Evolutionary conservation across 2,797 vertebrate genomes (phyloP).

Genomic region (Sebastes ruberrimus): DNA sequence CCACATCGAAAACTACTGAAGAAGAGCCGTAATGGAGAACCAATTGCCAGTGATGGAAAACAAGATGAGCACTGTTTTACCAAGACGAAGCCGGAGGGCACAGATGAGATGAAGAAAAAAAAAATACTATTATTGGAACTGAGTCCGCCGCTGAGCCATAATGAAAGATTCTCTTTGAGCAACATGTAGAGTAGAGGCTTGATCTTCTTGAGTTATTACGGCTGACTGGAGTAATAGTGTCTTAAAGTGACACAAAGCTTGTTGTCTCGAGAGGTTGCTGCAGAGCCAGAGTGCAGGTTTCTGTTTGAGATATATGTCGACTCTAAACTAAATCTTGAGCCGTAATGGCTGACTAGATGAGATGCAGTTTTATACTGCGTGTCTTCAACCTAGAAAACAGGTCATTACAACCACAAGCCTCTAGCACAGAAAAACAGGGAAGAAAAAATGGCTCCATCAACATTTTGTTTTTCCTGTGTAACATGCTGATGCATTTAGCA

Average conservation of each 20-base stretch:
- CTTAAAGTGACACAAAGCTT: conserved; percentile 19
- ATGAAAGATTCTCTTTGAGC: conserved; percentile 52
- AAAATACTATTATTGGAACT: conserved; percentile 13
- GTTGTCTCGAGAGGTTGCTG: conserved; percentile 13
- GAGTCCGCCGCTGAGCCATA: conserved; percentile 19
- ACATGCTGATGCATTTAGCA: neutral
- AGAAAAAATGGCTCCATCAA: neutral
- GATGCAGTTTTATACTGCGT: neutral
- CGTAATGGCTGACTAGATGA: neutral
- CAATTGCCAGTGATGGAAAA: conserved; percentile 44
- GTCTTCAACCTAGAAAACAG: neutral
- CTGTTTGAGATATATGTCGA: neutral
- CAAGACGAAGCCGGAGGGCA: conserved; percentile 19
- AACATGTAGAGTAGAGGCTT: neutral
- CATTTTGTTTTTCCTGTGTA: neutral
- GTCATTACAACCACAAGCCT: neutral
- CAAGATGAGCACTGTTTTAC: conserved; percentile 37
- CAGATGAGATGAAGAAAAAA: conserved; percentile 16
- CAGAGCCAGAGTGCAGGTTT: neutral
- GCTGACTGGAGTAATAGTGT: conserved; percentile 20
- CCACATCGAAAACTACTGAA: neutral
- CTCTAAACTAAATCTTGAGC: neutral
- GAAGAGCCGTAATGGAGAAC: neutral
- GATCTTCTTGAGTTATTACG: conserved; percentile 27
- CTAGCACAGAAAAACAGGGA: neutral